These are phyloP conservation scores for Clarias magur DNA, from an alignment of 2,113 vertebrate genomes.

Conservation along the genomic window DNA sequence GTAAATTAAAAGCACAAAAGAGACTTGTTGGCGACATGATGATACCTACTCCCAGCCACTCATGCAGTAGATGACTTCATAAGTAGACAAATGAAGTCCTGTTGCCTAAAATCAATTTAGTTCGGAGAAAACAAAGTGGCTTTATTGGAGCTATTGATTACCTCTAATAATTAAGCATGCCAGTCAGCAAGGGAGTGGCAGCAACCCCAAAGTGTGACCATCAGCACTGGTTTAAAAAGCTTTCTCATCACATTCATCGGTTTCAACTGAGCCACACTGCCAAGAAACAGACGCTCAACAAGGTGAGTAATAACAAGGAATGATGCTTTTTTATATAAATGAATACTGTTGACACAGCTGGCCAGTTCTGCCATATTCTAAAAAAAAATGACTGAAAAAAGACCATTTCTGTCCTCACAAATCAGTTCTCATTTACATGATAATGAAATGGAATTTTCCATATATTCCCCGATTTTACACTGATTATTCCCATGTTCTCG, in stretches of 20 bases:
- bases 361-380: background rate
- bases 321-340: background rate
- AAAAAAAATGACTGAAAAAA: background rate
- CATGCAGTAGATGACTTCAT: slow-evolving; percentile 63
- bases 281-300: slow-evolving; percentile 8
- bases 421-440: background rate
- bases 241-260: slow-evolving; percentile 47
- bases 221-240: slow-evolving; percentile 8
- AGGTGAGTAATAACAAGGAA: background rate
- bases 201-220: slow-evolving; percentile 40
- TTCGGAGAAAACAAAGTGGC: slow-evolving; percentile 53
- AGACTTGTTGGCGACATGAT: slow-evolving; percentile 35
- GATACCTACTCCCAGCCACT: slow-evolving; percentile 41
- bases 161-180: slow-evolving; percentile 57
- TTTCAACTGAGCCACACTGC: slow-evolving; percentile 41
- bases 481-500: slow-evolving; percentile 13
- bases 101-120: slow-evolving; percentile 62
- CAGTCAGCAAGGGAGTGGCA: slow-evolving; percentile 36
- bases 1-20: too few species aligned
- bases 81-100: slow-evolving; percentile 57
- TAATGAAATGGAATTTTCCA: background rate
- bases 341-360: background rate
- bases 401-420: background rate
- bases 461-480: background rate
- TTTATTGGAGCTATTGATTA: slow-evolving; percentile 62